Percentiles rank a stretch among this genome's conserved stretches.
Evolutionary conservation across 2,888 invertebrate species (phyloP).

Genomic region (Hydrotaea diabolus): DNA sequence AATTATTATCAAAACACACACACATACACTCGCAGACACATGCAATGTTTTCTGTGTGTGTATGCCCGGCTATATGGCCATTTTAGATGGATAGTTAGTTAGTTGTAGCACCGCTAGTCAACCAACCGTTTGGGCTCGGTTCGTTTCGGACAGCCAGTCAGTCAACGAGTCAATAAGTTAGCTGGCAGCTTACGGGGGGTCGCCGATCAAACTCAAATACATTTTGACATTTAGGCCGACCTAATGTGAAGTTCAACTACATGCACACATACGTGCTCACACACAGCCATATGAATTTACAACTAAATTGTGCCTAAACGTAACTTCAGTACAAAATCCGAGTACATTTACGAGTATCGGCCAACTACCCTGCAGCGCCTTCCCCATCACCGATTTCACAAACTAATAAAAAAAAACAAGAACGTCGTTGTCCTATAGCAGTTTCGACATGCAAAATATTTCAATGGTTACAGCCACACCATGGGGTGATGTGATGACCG

Average conservation of each 20-base stretch:
- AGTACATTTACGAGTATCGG: conserved; percentile 11
- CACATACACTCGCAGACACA: neutral
- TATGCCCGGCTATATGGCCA: neutral
- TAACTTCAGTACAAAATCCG: neutral
- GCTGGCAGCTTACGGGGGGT: neutral
- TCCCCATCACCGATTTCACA: neutral
- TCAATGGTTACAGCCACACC: conserved; percentile 10
- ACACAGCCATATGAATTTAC: conserved; percentile 16
- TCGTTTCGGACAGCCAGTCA: conserved; percentile 5
- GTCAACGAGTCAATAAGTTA: conserved; percentile 28
- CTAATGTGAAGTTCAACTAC: conserved; percentile 38
- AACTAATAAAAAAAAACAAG: conserved; percentile 26
- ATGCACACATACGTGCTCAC: neutral
- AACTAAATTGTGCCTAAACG: conserved; percentile 47
- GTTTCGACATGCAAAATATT: conserved; percentile 21
- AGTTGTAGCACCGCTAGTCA: conserved; percentile 1
- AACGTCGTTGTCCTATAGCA: neutral
- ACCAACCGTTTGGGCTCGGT: neutral
- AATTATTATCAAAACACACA: conserved; percentile 36
- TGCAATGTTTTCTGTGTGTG: neutral
- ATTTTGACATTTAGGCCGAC: conserved; percentile 43
- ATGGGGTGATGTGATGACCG: conserved; percentile 1
- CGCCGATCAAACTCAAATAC: conserved; percentile 3
- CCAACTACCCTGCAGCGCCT: neutral
- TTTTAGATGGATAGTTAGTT: neutral